Evolutionary conservation across 2,888 invertebrate genomes (phyloP).

Genomic region (Leptopterna dolabrata): DNA sequence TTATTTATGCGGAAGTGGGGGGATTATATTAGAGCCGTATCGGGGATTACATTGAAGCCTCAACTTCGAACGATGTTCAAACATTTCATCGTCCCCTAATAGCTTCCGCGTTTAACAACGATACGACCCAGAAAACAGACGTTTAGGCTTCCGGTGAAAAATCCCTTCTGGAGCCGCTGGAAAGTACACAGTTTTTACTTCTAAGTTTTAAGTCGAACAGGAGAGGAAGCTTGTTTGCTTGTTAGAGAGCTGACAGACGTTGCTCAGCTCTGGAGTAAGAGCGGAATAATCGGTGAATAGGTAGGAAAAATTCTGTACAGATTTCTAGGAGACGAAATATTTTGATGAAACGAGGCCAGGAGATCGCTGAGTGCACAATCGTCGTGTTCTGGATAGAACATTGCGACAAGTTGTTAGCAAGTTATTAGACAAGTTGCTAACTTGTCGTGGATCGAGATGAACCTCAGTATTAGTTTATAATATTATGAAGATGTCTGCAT

Average conservation of each 20-base stretch:
- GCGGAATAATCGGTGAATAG: background rate
- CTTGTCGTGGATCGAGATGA: too few relatives aligned
- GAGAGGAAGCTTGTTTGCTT: background rate
- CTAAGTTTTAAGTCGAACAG: background rate
- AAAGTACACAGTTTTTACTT: background rate
- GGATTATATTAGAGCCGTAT: too few relatives aligned
- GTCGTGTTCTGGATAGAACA: too few relatives aligned
- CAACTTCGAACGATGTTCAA: background rate
- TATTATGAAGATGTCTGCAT: too few relatives aligned
- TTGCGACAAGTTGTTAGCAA: too few relatives aligned
- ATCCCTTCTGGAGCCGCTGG: background rate
- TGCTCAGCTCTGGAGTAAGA: background rate
- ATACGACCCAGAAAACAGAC: background rate
- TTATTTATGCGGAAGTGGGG: conserved; percentile 5
- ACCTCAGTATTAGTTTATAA: too few relatives aligned
- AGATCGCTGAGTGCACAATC: too few relatives aligned
- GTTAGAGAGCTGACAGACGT: background rate
- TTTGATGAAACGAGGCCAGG: too few relatives aligned
- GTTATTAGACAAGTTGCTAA: too few relatives aligned
- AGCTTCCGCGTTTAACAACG: background rate
- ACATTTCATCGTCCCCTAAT: background rate
- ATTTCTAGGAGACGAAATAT: too few relatives aligned
- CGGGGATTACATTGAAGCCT: background rate
- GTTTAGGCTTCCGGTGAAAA: background rate
- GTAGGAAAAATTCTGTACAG: background rate